phyloP scores from a whole-genome alignment of 1,140 invertebrate species.

The Drosophila equinoxialis region DNA sequence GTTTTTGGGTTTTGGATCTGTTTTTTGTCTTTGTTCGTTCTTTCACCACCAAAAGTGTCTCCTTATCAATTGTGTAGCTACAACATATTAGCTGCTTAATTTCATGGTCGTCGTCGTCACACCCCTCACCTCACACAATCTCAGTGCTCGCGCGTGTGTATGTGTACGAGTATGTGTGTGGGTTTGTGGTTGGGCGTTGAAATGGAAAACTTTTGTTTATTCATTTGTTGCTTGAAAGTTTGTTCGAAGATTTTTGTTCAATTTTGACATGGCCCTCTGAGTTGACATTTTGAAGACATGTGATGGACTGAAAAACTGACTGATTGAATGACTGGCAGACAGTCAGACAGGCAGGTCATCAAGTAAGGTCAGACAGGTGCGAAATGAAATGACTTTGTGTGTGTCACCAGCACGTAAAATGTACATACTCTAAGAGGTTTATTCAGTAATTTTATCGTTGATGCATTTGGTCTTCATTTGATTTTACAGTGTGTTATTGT shows the following conservation, averaged over 20 bases:
- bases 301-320: slow-evolving; percentile 31
- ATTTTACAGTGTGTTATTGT: no score
- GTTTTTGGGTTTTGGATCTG: slow-evolving; percentile 48
- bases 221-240: slow-evolving; percentile 59
- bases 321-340: slow-evolving; percentile 30
- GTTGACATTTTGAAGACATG: slow-evolving; percentile 29
- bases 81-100: slow-evolving; percentile 78
- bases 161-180: neutral
- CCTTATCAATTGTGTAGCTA: slow-evolving; percentile 74
- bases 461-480: neutral
- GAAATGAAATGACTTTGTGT: slow-evolving; percentile 5
- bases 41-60: slow-evolving; percentile 37
- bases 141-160: slow-evolving; percentile 15
- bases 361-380: slow-evolving; percentile 57
- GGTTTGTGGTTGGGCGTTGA: slow-evolving; percentile 42
- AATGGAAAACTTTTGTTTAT: slow-evolving; percentile 72
- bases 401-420: slow-evolving; percentile 2
- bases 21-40: slow-evolving; percentile 33
- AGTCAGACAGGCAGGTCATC: slow-evolving; percentile 52
- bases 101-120: slow-evolving; percentile 34
- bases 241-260: slow-evolving; percentile 28
- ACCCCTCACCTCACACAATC: neutral
- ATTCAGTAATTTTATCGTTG: slow-evolving; percentile 1
- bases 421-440: slow-evolving; percentile 10
- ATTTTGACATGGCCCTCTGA: slow-evolving; percentile 5